phyloP scores from a whole-genome alignment of 2,113 vertebrate species.

The Cairina moschata region DNA sequence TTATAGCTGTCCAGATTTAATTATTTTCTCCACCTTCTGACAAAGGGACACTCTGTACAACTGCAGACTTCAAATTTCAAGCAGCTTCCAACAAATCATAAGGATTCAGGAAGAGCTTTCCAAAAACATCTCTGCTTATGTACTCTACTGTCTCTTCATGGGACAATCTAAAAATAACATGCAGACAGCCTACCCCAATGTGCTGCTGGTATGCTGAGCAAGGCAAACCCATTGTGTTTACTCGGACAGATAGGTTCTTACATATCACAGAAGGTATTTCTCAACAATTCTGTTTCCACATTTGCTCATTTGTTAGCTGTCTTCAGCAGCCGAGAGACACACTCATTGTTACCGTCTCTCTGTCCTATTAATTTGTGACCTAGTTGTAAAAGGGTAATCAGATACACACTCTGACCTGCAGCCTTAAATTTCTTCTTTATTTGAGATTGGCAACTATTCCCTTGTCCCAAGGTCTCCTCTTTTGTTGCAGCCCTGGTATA shows the following conservation, averaged over 20 bases:
- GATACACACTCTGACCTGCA: neutral
- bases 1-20: neutral
- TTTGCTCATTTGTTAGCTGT: neutral
- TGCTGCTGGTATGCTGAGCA: neutral
- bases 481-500: neutral
- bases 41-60: neutral
- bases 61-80: neutral
- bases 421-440: neutral
- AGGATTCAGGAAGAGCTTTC: neutral
- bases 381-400: neutral
- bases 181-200: neutral
- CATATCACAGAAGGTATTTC: neutral
- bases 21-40: neutral
- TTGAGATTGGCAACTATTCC: neutral
- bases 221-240: rapidly evolving
- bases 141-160: neutral
- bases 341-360: neutral
- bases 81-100: neutral
- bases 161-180: neutral
- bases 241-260: neutral
- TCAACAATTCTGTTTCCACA: neutral
- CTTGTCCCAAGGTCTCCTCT: neutral
- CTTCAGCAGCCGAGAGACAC: neutral
- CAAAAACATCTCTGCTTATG: neutral
- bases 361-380: neutral